A percentile compares a stretch with the other conserved stretches of the same genome.
phyloP scores from a whole-genome alignment of 2,113 vertebrate species.

The Ranitomeya imitator region DNA sequence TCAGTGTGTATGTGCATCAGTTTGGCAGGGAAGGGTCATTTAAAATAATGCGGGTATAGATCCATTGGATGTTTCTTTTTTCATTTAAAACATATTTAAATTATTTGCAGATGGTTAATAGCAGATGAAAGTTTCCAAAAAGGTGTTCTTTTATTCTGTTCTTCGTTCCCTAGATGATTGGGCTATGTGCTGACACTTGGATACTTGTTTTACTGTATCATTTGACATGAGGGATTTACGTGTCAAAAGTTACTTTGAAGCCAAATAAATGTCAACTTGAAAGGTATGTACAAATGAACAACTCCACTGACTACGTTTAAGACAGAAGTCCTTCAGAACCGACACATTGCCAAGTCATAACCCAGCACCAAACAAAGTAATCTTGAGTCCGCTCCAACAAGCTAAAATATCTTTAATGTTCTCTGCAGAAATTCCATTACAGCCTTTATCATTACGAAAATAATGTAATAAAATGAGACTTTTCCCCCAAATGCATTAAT shows the following conservation, averaged over 20 bases:
- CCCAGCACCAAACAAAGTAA: conserved; percentile 63
- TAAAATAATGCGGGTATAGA: conserved; percentile 35
- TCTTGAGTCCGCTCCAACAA: conserved; percentile 65
- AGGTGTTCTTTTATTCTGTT: conserved; percentile 73
- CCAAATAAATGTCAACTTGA: conserved; percentile 81
- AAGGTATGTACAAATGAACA: conserved; percentile 68
- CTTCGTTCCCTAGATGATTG: conserved; percentile 71
- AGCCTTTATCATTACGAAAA: conserved; percentile 80
- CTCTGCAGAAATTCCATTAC: conserved; percentile 66
- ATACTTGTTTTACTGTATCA: conserved; percentile 86
- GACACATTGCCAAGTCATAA: conserved; percentile 68
- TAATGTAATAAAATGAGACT: conserved; percentile 73
- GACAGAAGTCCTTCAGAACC: conserved; percentile 63
- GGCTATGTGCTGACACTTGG: conserved; percentile 77
- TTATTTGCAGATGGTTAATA: conserved; percentile 80
- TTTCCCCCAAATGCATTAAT: conserved; percentile 75
- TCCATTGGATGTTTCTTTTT: conserved; percentile 49
- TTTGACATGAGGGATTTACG: conserved; percentile 81
- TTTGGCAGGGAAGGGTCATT: conserved; percentile 56
- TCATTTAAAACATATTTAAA: conserved; percentile 73
- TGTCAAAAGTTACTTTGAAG: conserved; percentile 73
- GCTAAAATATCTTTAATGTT: conserved; percentile 69
- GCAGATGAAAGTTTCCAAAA: conserved; percentile 73
- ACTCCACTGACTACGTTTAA: conserved; percentile 64
- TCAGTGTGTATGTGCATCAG: conserved; percentile 66